Conservation (phyloP, 1,140 invertebrate genomes). For the Cotesia typhae region DNA sequence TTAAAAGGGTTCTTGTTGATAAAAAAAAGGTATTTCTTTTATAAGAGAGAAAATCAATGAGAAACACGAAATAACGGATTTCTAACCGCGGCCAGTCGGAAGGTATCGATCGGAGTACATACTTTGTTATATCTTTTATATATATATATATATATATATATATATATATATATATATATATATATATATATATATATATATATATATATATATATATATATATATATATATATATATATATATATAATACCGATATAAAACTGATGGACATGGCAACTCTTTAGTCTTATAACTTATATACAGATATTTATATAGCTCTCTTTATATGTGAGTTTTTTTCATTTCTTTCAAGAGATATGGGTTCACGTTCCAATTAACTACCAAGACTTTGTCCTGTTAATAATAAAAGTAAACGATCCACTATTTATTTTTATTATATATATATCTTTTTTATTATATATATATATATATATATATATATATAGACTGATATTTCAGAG, state of each 20-base stretch:
- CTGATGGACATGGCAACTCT: not conserved
- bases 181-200: not conserved
- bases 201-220: not conserved
- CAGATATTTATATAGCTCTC: not conserved
- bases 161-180: not conserved
- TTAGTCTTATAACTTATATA: too few species aligned
- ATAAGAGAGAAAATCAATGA: conserved; percentile 12
- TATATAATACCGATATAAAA: not conserved
- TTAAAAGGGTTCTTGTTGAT: not conserved
- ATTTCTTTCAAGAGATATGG: conserved; percentile 5
- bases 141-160: not conserved
- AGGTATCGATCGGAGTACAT: conserved; percentile 32
- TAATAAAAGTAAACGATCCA: conserved; percentile 13
- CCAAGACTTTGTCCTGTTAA: conserved; percentile 20
- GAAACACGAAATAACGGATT: conserved; percentile 27
- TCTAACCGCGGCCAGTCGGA: conserved; percentile 32
- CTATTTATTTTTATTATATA: too few species aligned
- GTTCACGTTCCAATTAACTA: conserved; percentile 32
- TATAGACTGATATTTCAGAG: too few species aligned
- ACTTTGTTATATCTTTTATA: not conserved
- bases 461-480: too few species aligned
- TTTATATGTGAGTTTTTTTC: too few species aligned
- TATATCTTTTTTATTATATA: too few species aligned
- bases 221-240: not conserved
- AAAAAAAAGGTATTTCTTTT: not conserved